Percentiles rank a stretch among this genome's conserved stretches.
Evolutionary conservation across 2,113 vertebrate genomes (phyloP).

Genomic region (Grantiella picta): DNA sequence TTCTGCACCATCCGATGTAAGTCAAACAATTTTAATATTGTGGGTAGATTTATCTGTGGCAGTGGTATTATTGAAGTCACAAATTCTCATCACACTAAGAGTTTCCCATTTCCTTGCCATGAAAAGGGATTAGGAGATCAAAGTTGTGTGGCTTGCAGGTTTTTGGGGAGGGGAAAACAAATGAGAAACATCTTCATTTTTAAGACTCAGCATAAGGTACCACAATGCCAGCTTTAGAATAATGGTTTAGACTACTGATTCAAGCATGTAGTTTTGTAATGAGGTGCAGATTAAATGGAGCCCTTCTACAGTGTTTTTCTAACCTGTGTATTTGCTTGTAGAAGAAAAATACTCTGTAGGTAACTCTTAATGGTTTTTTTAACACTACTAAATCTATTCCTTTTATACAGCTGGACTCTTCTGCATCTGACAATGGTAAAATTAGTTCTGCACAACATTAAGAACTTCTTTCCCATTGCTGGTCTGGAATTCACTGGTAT

Average conservation of each 20-base stretch:
- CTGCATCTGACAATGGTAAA: slow-evolving; percentile 94
- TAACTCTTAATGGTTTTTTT: neutral
- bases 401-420: slow-evolving; percentile 85
- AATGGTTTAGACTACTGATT: neutral
- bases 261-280: neutral
- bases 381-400: neutral
- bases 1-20: neutral
- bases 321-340: neutral
- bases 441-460: slow-evolving; percentile 89
- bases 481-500: slow-evolving; percentile 92
- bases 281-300: neutral
- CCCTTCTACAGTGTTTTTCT: neutral
- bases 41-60: neutral
- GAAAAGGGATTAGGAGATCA: neutral
- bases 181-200: neutral
- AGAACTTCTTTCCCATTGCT: slow-evolving; percentile 92
- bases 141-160: neutral
- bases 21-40: neutral
- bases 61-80: neutral
- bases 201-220: neutral
- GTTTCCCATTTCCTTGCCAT: neutral
- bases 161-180: neutral
- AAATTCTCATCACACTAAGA: neutral
- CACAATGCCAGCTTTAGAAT: neutral
- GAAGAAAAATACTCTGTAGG: neutral